A percentile compares a stretch with the other conserved stretches of the same genome.
Evolutionary conservation across 2,113 vertebrate species (phyloP).

Genomic region (Elachura formosa): DNA sequence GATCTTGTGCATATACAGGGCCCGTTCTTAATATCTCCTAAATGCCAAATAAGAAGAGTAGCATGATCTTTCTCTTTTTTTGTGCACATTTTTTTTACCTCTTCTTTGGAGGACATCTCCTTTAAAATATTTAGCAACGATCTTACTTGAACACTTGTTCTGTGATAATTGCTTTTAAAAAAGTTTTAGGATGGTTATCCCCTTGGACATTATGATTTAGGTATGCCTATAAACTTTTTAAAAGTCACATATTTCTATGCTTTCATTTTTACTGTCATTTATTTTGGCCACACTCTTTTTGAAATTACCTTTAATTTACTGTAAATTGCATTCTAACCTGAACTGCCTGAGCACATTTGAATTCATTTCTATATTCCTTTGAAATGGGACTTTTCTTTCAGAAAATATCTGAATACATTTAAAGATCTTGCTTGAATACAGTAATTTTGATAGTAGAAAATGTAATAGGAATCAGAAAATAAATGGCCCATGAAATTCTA

Average conservation of each 20-base stretch:
- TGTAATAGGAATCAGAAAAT: background rate
- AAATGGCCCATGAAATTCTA: background rate
- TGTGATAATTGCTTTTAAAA: background rate
- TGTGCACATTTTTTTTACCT: background rate
- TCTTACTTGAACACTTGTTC: background rate
- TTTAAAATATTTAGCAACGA: background rate
- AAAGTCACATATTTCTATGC: background rate
- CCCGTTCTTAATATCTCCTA: background rate
- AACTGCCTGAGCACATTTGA: background rate
- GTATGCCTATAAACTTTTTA: background rate
- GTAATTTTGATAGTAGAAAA: background rate
- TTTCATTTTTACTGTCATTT: background rate
- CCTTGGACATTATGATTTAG: background rate
- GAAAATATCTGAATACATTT: background rate
- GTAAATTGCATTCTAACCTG: background rate
- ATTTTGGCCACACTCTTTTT: background rate
- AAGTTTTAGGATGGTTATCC: background rate
- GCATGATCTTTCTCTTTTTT: accelerated
- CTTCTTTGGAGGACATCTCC: background rate
- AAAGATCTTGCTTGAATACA: background rate
- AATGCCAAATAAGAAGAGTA: background rate
- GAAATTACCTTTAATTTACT: background rate
- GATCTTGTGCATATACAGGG: background rate
- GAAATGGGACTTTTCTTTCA: background rate
- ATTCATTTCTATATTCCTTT: background rate